phyloP scores from a whole-genome alignment of 1,140 invertebrate genomes.

The roundworm (Caenorhabditis elegans) region DNA sequence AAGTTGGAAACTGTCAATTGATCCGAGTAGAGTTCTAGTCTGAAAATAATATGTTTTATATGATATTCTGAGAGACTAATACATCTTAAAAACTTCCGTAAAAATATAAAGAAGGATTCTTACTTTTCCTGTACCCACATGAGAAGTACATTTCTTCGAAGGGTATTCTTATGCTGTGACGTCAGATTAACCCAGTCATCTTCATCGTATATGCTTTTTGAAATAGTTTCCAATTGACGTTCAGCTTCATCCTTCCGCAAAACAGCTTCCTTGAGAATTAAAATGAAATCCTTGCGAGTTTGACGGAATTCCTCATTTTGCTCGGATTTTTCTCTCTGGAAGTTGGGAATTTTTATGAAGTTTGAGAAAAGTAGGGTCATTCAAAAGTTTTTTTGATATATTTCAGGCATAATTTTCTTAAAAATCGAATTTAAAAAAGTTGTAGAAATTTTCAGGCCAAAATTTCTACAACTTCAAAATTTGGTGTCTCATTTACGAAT shows the following conservation, averaged over 20 bases:
- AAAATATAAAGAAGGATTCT: background rate
- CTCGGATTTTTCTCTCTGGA: background rate
- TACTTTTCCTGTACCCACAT: slow-evolving; percentile 2
- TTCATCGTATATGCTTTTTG: background rate
- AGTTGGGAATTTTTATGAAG: too few species aligned
- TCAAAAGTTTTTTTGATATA: too few species aligned
- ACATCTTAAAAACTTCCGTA: too few species aligned
- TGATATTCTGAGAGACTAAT: too few species aligned
- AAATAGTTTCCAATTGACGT: background rate
- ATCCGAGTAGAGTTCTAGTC: slow-evolving; percentile 4
- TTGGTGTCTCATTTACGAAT: too few species aligned
- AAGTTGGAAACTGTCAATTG: background rate
- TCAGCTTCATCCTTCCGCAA: slow-evolving; percentile 1
- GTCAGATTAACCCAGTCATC: background rate
- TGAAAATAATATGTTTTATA: background rate
- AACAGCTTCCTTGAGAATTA: slow-evolving; percentile 6
- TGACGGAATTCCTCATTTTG: background rate
- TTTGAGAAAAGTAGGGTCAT: too few species aligned
- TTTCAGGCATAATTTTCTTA: too few species aligned
- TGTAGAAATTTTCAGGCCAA: too few species aligned
- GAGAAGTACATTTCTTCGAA: slow-evolving; percentile 12
- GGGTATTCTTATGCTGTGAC: background rate
- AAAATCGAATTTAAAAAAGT: background rate
- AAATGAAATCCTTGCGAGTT: slow-evolving; percentile 13
- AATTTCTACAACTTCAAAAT: too few species aligned